These are phyloP conservation scores for Tokudaia muenninki DNA, from an alignment of 2,797 vertebrate genomes.

Conservation along the genomic window DNA sequence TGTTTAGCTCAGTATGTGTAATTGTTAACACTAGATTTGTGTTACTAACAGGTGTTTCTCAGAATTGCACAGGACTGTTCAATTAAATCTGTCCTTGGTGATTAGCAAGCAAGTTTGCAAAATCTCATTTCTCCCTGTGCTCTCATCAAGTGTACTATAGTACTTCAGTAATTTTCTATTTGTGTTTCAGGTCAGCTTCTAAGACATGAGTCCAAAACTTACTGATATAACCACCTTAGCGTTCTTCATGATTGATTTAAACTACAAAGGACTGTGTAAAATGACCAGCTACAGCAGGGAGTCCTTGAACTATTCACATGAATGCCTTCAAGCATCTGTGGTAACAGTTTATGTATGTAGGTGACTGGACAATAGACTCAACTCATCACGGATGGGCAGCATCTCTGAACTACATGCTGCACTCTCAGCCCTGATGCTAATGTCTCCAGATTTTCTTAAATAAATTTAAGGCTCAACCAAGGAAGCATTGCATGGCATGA, in stretches of 20 bases:
- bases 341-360: too few relatives aligned
- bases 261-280: neutral
- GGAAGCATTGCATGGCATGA: neutral
- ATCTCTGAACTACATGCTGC: too few relatives aligned
- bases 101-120: neutral
- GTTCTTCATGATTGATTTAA: neutral
- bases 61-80: neutral
- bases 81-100: neutral
- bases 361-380: neutral
- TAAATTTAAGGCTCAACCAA: neutral
- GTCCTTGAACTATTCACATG: neutral
- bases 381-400: neutral
- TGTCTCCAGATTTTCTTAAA: neutral
- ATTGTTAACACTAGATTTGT: slow-evolving; percentile 90
- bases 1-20: slow-evolving; percentile 86
- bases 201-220: neutral
- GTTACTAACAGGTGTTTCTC: slow-evolving; percentile 89
- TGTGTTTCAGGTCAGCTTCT: neutral
- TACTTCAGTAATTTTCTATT: neutral
- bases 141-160: neutral
- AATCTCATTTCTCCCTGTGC: neutral
- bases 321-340: neutral
- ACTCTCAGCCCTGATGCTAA: accelerated
- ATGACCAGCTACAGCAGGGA: neutral
- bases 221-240: neutral